These are phyloP conservation scores for Psittacula derbiana DNA, from an alignment of 2,797 vertebrate genomes.

Conservation along the genomic window DNA sequence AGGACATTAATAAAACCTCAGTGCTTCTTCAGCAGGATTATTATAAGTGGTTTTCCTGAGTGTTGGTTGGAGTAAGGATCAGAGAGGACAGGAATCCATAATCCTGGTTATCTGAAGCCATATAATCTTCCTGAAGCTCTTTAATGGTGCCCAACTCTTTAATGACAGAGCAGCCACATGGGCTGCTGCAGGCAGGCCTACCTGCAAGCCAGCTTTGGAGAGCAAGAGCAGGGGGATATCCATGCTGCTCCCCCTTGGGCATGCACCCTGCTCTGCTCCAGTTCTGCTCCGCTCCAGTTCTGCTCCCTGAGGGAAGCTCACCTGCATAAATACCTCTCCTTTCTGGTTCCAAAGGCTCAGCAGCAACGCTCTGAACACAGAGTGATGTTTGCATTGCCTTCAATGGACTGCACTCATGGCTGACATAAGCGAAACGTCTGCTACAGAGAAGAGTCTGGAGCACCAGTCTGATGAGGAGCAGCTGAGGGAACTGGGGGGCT, in stretches of 20 bases:
- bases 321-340: background rate
- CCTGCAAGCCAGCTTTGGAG: background rate
- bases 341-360: background rate
- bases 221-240: background rate
- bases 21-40: conserved; percentile 59
- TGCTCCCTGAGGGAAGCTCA: background rate
- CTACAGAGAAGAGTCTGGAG: background rate
- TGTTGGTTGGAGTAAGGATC: conserved; percentile 65
- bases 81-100: conserved; percentile 63
- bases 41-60: conserved; percentile 66
- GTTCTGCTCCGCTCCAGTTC: background rate
- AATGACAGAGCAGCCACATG: conserved; percentile 51
- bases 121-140: conserved; percentile 76
- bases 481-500: background rate
- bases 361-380: background rate
- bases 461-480: background rate
- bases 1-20: conserved; percentile 8
- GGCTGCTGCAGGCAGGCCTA: background rate
- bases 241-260: background rate
- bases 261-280: background rate
- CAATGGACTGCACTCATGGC: background rate
- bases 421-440: accelerated
- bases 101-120: conserved; percentile 73
- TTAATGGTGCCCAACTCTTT: conserved; percentile 69
- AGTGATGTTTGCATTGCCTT: background rate